Evolutionary conservation across 2,113 vertebrate genomes (phyloP).

Genomic region (Phrynosoma blainvillii): DNA sequence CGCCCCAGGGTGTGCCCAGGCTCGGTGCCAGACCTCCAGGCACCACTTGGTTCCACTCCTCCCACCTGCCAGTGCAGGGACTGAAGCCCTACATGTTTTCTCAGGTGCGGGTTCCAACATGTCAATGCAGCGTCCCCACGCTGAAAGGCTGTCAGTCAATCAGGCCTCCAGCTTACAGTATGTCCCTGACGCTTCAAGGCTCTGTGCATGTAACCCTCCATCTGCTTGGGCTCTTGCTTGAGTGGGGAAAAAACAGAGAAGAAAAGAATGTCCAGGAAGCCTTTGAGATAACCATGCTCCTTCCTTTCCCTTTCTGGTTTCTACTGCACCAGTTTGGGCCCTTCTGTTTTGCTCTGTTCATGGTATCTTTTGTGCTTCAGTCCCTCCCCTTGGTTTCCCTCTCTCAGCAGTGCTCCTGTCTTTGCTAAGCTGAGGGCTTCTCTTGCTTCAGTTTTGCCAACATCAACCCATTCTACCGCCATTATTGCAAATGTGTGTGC

Average conservation of each 20-base stretch:
- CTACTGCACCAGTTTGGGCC: neutral
- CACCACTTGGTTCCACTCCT: neutral
- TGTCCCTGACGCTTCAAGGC: neutral
- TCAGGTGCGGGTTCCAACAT: slow-evolving; percentile 53
- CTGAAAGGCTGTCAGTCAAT: slow-evolving; percentile 40
- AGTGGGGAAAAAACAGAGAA: neutral
- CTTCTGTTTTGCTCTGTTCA: neutral
- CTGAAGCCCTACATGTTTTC: slow-evolving; percentile 45
- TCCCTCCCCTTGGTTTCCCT: neutral
- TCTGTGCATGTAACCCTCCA: neutral
- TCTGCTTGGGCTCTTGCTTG: neutral
- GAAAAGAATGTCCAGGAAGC: neutral
- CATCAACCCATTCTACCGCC: too few species aligned
- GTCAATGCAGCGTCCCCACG: slow-evolving; percentile 40
- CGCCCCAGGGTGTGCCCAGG: slow-evolving; percentile 2
- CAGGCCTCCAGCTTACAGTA: neutral
- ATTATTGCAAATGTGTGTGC: neutral
- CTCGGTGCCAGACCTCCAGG: slow-evolving; percentile 19
- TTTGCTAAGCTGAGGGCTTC: neutral
- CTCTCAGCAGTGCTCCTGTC: neutral
- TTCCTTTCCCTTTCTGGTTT: neutral
- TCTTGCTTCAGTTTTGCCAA: neutral
- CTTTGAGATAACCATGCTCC: neutral
- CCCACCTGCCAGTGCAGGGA: neutral
- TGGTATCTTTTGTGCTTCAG: neutral